Evolutionary conservation across 1,140 invertebrate genomes (phyloP).

Genomic region (Acromyrmex echinatior): DNA sequence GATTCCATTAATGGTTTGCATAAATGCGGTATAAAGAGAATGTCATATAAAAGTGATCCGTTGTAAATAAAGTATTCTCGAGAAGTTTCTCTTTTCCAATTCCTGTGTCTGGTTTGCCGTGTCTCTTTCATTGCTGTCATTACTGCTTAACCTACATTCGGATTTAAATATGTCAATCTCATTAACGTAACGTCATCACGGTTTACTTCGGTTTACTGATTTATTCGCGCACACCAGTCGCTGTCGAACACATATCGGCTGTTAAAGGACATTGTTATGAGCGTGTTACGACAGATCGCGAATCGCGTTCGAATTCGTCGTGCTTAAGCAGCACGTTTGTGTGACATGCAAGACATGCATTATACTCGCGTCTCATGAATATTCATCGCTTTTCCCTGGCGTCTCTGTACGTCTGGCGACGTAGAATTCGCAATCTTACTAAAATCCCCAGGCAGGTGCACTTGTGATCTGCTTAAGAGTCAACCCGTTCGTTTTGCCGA

Average conservation of each 20-base stretch:
- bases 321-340: background rate
- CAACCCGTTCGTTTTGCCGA: slow-evolving; percentile 40
- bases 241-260: background rate
- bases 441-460: slow-evolving; percentile 71
- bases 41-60: slow-evolving; percentile 33
- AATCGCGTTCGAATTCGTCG: background rate
- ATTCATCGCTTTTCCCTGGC: slow-evolving; percentile 22
- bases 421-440: slow-evolving; percentile 26
- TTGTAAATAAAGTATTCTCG: slow-evolving; percentile 1
- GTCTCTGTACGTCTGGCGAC: background rate
- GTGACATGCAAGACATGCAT: background rate
- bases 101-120: background rate
- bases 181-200: slow-evolving; percentile 15
- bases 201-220: slow-evolving; percentile 9
- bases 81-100: slow-evolving; percentile 24
- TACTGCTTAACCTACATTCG: slow-evolving; percentile 6
- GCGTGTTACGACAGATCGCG: background rate
- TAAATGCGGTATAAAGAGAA: background rate
- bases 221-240: background rate
- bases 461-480: slow-evolving; percentile 28
- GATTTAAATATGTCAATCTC: slow-evolving; percentile 2
- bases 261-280: slow-evolving; percentile 1
- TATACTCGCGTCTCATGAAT: slow-evolving; percentile 36
- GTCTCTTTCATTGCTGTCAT: background rate
- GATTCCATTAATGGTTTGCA: slow-evolving; percentile 1